Evolutionary conservation across 2,797 vertebrate species (phyloP), one percentile per base, ranked within the genome.

Genomic region (Bradypodion pumilum): DNA sequence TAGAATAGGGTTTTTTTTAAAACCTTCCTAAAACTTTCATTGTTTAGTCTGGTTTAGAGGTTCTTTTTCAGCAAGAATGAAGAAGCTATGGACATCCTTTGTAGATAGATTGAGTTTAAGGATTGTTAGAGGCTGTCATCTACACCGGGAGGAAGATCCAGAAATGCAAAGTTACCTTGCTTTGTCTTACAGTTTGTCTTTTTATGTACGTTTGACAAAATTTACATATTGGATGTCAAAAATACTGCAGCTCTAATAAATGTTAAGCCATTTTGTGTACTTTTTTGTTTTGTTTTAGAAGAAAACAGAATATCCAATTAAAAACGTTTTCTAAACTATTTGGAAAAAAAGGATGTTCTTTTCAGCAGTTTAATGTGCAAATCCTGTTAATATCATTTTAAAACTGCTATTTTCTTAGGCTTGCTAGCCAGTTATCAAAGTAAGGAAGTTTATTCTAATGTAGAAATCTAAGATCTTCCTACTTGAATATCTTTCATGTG

Each of bases 271-370:
- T 84, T 84, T 90, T 94, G 86, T 84, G 87, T 94, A 89, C 82
- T 84, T 69, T 85, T 87, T 94, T 89, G 78, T 84, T 66, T n/a
- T 52, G 52, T 63, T 81, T 87, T 80, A 90, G 92, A 81, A 94
- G 42, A 69, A 82, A 85, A 91, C 59, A 88, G 81, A 94, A 92
- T 96, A 95, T 90, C 84, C 60, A 89, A 65, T 90, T 95, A 84
- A 86, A 81, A 80, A 44, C 63, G 7, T 46, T 83, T 60, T 65
- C 29, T 42, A 65, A 77, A 74, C 2, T 60, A 19, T 62, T n/a
- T 52, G n/a, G 37, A 83, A 42, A 35, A 75, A n/a, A 15, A 66
- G 21, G 1, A 15, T 76, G 19, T 35, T 62, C n/a, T 84, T 40
- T 74, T 16, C 27, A 69, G 29, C 9, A 25, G 32, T 80, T 65